A percentile compares a stretch with the other conserved stretches of the same genome.
Conservation (phyloP, 2,888 invertebrate genomes). For the Holacanthella duospinosa region DNA sequence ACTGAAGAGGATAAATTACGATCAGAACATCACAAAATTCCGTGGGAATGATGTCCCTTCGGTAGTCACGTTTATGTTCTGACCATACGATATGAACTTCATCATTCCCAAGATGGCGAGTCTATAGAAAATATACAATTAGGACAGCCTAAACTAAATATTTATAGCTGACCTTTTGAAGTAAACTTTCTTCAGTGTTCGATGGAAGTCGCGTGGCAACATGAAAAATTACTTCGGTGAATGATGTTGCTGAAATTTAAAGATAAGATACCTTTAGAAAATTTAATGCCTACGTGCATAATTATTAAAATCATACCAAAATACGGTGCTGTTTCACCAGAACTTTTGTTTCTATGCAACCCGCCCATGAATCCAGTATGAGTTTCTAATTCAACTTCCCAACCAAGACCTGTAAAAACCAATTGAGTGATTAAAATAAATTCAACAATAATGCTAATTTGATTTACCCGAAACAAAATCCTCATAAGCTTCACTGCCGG, state of each 20-base stretch:
- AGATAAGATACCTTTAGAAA: background rate
- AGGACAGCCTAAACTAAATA: background rate
- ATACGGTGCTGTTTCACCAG: conserved; percentile 90
- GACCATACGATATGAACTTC: conserved; percentile 99
- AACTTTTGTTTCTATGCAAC: conserved; percentile 73
- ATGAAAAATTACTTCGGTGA: conserved; percentile 89
- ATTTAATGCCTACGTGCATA: background rate
- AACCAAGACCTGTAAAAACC: conserved; percentile 53
- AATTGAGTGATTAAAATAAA: too few species aligned
- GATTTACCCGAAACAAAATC: conserved; percentile 52
- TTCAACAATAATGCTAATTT: background rate
- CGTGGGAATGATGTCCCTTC: conserved; percentile 92
- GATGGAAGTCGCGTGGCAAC: conserved; percentile 96
- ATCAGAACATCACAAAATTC: conserved; percentile 98
- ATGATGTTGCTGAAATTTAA: conserved; percentile 63
- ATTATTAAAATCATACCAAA: conserved; percentile 42
- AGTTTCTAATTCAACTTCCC: conserved; percentile 80
- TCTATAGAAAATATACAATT: conserved; percentile 49
- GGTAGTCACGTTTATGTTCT: conserved; percentile 89
- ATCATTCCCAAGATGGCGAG: conserved; percentile 91
- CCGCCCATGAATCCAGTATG: conserved; percentile 95
- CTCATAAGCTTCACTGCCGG: conserved; percentile 88
- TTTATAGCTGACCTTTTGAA: conserved; percentile 57
- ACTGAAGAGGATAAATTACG: conserved; percentile 83
- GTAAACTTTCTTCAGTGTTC: conserved; percentile 71